These are phyloP conservation scores for Dufourea novaeangliae DNA, from an alignment of 1,140 invertebrate species.

Conservation along the genomic window DNA sequence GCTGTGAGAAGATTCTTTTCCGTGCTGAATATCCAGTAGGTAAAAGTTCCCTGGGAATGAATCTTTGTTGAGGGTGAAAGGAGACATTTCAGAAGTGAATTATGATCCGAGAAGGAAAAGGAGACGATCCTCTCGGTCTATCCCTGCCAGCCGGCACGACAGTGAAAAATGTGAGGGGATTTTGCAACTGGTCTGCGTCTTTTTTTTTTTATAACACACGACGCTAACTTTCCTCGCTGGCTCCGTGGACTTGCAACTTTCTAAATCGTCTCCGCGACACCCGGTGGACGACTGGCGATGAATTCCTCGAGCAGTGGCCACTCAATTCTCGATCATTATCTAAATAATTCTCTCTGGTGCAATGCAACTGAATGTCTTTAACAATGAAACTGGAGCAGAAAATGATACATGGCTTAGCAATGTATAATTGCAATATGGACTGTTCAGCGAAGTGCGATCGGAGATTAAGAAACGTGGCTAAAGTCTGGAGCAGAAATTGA, in stretches of 20 bases:
- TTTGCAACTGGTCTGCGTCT: constrained; percentile 44
- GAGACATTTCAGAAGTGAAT: constrained; percentile 33
- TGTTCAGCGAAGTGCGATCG: too few species aligned
- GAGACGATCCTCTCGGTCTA: neutral
- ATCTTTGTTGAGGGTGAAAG: constrained; percentile 46
- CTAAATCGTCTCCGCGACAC: constrained; percentile 32
- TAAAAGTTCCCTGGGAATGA: constrained; percentile 35
- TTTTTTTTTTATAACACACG: constrained; percentile 22
- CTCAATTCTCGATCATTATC: neutral
- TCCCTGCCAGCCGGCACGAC: neutral
- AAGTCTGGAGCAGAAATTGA: too few species aligned
- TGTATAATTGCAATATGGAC: too few species aligned
- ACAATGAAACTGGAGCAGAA: neutral
- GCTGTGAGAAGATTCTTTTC: neutral
- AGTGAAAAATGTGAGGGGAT: constrained; percentile 22
- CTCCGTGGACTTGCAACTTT: constrained; percentile 24
- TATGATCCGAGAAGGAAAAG: constrained; percentile 30
- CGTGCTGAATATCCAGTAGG: neutral
- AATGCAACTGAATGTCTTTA: neutral
- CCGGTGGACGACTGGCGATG: neutral
- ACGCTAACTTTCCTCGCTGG: constrained; percentile 18
- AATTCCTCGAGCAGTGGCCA: neutral
- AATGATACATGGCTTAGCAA: too few species aligned
- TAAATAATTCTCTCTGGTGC: neutral
- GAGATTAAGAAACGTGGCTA: too few species aligned